phyloP scores from a whole-genome alignment of 2,888 invertebrate genomes.

The Nomada flava region DNA sequence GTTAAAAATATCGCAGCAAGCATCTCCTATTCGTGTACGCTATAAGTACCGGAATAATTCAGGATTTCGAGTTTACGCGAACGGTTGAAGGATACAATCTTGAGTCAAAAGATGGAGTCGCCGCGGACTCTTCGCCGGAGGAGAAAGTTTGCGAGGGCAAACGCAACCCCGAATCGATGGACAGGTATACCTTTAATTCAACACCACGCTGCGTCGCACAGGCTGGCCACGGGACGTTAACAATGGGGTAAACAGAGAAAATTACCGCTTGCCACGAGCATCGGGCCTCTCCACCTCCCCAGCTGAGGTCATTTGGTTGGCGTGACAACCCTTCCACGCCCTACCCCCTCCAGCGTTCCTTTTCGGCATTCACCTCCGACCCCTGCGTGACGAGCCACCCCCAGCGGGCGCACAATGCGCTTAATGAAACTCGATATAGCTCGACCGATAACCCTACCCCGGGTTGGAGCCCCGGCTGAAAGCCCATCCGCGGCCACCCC shows the following conservation, averaged over 20 bases:
- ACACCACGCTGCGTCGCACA: slow-evolving; percentile 28
- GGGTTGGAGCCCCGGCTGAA: slow-evolving; percentile 31
- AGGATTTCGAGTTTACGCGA: no score
- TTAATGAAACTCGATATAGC: slow-evolving; percentile 78
- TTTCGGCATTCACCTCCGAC: slow-evolving; percentile 48
- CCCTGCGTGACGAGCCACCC: slow-evolving; percentile 58
- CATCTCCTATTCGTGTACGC: no score
- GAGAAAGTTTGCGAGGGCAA: background rate
- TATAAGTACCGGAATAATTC: no score
- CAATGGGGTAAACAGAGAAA: slow-evolving; percentile 75
- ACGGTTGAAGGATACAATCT: background rate
- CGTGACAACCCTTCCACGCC: slow-evolving; percentile 65
- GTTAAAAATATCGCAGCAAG: background rate
- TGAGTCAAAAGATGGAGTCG: slow-evolving; percentile 6
- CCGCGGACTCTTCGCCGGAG: slow-evolving; percentile 12
- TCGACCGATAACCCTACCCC: slow-evolving; percentile 66
- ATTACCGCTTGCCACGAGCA: slow-evolving; percentile 72
- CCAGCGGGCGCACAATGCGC: slow-evolving; percentile 70
- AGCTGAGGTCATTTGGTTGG: slow-evolving; percentile 70
- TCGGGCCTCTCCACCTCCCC: slow-evolving; percentile 37
- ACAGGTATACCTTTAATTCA: slow-evolving; percentile 44
- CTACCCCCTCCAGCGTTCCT: slow-evolving; percentile 39
- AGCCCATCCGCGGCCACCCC: slow-evolving; percentile 60
- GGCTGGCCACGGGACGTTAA: slow-evolving; percentile 56
- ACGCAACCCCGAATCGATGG: slow-evolving; percentile 4